Evolutionary conservation across 53 echinoderm and acorn worm species (phyloP).

Genomic region (Zoroaster sp.): DNA sequence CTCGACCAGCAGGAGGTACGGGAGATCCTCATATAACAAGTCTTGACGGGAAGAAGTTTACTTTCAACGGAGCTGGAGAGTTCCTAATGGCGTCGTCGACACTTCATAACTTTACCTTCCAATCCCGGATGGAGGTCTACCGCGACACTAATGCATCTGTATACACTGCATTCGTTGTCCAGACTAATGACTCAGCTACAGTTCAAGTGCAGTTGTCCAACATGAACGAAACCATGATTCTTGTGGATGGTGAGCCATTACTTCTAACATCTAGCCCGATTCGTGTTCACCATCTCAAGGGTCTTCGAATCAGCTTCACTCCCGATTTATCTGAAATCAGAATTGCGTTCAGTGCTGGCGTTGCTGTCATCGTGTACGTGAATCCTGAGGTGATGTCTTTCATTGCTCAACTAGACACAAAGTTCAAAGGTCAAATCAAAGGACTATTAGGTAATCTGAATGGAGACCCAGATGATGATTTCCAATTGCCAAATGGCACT

Average conservation of each 20-base stretch:
- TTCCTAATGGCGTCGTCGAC: conserved; percentile 40
- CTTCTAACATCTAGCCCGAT: neutral
- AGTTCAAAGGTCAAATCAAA: conserved; percentile 30
- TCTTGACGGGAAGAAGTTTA: conserved; percentile 55
- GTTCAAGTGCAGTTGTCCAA: conserved; percentile 58
- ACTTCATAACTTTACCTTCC: conserved; percentile 55
- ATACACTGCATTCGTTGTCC: conserved; percentile 58
- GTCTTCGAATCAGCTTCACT: conserved; percentile 6
- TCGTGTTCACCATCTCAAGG: neutral
- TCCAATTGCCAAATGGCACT: conserved; percentile 47
- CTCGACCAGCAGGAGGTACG: conserved; percentile 48
- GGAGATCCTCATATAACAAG: conserved; percentile 68
- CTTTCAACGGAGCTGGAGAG: conserved; percentile 71
- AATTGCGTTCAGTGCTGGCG: conserved; percentile 33
- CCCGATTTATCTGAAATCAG: conserved; percentile 38
- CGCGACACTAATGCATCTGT: conserved; percentile 43
- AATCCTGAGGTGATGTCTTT: conserved; percentile 62
- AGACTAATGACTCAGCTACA: conserved; percentile 24
- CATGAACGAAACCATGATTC: conserved; percentile 31
- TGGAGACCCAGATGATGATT: conserved; percentile 54
- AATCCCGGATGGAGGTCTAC: conserved; percentile 63
- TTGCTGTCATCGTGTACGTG: conserved; percentile 32
- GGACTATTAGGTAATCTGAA: conserved; percentile 69
- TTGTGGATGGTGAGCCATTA: conserved; percentile 45
- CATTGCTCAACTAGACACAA: conserved; percentile 51